phyloP scores from a whole-genome alignment of 2,888 invertebrate species.

The Cheiracanthium punctorium region DNA sequence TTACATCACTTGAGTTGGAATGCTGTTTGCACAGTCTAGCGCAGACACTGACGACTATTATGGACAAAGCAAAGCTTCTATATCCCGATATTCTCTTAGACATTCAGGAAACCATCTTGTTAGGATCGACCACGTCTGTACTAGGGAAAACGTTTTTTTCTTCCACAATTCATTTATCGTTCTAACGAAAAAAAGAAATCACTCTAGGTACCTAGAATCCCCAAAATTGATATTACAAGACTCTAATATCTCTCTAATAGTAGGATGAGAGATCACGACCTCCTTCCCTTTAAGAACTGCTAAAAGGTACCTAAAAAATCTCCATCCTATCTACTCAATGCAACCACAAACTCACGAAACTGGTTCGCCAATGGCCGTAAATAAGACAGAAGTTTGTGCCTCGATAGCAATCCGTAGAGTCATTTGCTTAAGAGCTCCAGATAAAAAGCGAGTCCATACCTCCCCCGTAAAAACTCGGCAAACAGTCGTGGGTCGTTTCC shows the following conservation, averaged over 20 bases:
- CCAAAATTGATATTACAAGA: background rate
- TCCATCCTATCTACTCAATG: background rate
- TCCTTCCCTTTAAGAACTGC: conserved; percentile 2
- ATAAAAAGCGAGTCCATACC: conserved; percentile 19
- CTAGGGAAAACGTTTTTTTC: too few relatives aligned
- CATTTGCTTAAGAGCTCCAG: conserved; percentile 30
- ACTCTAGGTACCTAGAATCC: too few relatives aligned
- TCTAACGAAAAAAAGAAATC: too few relatives aligned
- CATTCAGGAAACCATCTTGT: too few relatives aligned
- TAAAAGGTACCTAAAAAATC: background rate
- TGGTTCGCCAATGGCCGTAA: conserved; percentile 31
- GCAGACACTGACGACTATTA: too few relatives aligned
- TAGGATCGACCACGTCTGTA: too few relatives aligned
- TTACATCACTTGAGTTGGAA: too few relatives aligned
- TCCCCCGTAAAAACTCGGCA: conserved; percentile 22
- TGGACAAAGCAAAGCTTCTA: too few relatives aligned
- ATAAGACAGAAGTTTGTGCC: conserved; percentile 27
- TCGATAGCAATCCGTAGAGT: conserved; percentile 7
- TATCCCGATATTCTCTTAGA: too few relatives aligned
- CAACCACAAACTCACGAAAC: conserved; percentile 33
- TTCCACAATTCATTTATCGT: too few relatives aligned
- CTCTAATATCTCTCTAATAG: background rate
- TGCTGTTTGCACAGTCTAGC: too few relatives aligned
- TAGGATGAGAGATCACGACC: conserved; percentile 19
- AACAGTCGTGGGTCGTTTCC: conserved; percentile 16